Evolutionary conservation across 2,113 vertebrate genomes (phyloP).

Genomic region (Hiodon alosoides): DNA sequence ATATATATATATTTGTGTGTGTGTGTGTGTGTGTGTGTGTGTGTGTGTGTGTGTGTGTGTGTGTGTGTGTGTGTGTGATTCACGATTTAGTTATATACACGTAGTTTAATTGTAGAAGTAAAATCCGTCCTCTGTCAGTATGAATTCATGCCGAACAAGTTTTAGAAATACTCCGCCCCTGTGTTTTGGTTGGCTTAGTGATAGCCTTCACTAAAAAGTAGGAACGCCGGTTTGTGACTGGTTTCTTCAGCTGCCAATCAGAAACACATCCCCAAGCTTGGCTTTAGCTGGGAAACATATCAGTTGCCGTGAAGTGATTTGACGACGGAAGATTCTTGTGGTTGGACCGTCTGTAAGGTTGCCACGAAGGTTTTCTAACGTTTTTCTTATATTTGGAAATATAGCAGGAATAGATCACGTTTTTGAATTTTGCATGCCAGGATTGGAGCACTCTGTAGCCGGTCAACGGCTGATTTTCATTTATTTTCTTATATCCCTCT

Average conservation of each 20-base stretch:
- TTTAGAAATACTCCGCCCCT: conserved; percentile 55
- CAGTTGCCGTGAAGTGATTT: conserved; percentile 69
- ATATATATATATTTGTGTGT: too few species aligned
- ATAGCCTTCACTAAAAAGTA: conserved; percentile 32
- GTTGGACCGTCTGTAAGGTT: conserved; percentile 57
- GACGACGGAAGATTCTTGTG: conserved; percentile 58
- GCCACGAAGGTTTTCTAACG: conserved; percentile 40
- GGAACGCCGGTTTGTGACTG: conserved; percentile 54
- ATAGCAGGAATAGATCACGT: conserved; percentile 42
- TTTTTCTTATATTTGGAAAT: conserved; percentile 43
- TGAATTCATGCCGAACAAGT: conserved; percentile 40
- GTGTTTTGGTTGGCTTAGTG: conserved; percentile 56
- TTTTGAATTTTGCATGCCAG: conserved; percentile 61
- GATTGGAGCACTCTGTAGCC: conserved; percentile 58
- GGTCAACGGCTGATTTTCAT: conserved; percentile 59
- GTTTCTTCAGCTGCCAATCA: conserved; percentile 64
- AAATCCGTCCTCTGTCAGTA: conserved; percentile 11
- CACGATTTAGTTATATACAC: not conserved
- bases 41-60: too few species aligned
- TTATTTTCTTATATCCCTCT: conserved; percentile 38
- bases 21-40: too few species aligned
- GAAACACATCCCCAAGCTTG: conserved; percentile 53
- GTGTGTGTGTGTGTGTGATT: too few species aligned
- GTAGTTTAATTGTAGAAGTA: conserved; percentile 2
- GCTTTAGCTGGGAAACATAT: conserved; percentile 53